Evolutionary conservation across 2,797 vertebrate species (phyloP).

Genomic region (Malacoraja senta): DNA sequence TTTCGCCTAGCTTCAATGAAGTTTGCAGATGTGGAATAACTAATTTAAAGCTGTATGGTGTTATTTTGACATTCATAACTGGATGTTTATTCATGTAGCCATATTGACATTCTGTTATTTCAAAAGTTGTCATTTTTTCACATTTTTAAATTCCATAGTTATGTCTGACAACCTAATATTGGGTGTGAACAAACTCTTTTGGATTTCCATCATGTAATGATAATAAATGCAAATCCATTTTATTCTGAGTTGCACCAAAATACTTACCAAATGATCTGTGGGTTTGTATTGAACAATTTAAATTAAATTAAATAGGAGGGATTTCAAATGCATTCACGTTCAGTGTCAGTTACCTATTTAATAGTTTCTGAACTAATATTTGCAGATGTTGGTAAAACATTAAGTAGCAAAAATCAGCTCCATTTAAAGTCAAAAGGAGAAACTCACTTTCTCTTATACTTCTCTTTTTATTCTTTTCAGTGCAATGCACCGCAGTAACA

Average conservation of each 20-base stretch:
- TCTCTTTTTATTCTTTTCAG: neutral
- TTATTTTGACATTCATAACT: neutral
- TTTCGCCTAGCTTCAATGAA: neutral
- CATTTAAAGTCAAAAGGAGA: neutral
- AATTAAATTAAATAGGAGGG: neutral
- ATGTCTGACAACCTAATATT: neutral
- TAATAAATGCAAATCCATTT: neutral
- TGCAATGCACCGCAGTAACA: neutral
- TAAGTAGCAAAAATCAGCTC: neutral
- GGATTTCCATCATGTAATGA: neutral
- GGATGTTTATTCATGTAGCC: neutral
- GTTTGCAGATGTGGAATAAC: neutral
- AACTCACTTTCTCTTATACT: neutral
- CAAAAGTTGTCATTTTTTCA: neutral
- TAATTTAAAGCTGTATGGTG: neutral
- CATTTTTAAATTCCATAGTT: neutral
- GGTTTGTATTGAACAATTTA: neutral
- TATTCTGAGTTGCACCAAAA: neutral
- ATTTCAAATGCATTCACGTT: neutral
- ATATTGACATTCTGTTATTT: neutral
- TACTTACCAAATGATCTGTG: neutral
- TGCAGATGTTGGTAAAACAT: neutral
- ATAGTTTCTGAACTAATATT: neutral
- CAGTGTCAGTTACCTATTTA: neutral
- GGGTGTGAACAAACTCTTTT: neutral